Evolutionary conservation across 2,113 vertebrate species (phyloP).

Genomic region (Beaufortia kweichowensis): DNA sequence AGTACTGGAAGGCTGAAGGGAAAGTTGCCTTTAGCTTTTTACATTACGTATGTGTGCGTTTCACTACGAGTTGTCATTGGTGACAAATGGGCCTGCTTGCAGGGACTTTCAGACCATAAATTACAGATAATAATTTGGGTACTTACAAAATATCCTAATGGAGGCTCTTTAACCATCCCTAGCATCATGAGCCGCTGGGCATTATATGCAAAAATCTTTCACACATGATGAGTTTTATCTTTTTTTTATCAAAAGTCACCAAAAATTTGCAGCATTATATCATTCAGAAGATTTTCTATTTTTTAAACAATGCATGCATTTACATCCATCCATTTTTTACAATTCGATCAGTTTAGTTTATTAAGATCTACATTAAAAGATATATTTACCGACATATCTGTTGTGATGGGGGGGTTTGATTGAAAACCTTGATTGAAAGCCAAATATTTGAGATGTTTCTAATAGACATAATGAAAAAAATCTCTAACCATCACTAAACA

Average conservation of each 20-base stretch:
- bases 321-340: no score
- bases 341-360: no score
- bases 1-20: conserved; percentile 27
- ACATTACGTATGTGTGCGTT: conserved; percentile 54
- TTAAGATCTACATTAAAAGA: no score
- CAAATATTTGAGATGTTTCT: not conserved
- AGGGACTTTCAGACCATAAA: conserved; percentile 54
- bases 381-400: no score
- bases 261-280: no score
- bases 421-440: not conserved
- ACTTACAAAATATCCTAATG: conserved; percentile 59
- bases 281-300: no score
- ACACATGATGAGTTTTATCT: not conserved
- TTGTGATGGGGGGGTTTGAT: no score
- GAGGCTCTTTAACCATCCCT: conserved; percentile 53
- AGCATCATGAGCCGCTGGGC: conserved; percentile 46
- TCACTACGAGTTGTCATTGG: conserved; percentile 49
- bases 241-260: conserved; percentile 8
- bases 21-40: conserved; percentile 43
- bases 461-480: not conserved
- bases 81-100: conserved; percentile 61
- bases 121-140: conserved; percentile 60
- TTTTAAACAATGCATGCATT: no score
- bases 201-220: conserved; percentile 33
- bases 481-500: not conserved